phyloP scores from a whole-genome alignment of 2,888 invertebrate genomes.

The Cataglyphis cursor region DNA sequence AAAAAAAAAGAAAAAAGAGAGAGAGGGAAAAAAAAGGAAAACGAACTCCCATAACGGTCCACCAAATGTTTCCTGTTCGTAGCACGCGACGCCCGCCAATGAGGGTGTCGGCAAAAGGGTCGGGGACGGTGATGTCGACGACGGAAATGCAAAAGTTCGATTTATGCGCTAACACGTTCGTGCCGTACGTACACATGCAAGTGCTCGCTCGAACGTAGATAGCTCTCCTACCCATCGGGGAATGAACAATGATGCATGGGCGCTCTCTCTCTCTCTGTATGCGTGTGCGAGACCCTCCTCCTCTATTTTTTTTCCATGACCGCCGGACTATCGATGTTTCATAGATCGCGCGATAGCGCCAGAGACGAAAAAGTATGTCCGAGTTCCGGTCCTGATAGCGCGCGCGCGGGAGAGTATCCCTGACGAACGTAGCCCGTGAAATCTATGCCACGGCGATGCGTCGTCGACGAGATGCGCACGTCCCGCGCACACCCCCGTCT shows the following conservation, averaged over 20 bases:
- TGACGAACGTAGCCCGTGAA: conserved; percentile 35
- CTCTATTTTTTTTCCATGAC: conserved; percentile 60
- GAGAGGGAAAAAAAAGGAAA: conserved; percentile 34
- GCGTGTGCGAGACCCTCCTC: conserved; percentile 59
- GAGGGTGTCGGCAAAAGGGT: conserved; percentile 57
- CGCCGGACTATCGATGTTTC: conserved; percentile 76
- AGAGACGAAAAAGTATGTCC: conserved; percentile 70
- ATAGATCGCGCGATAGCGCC: conserved; percentile 78
- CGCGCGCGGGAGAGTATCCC: conserved; percentile 37
- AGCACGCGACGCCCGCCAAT: conserved; percentile 71
- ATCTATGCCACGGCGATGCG: conserved; percentile 65
- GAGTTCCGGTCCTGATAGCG: conserved; percentile 70
- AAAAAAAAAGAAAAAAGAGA: conserved; percentile 28
- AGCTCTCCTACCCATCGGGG: conserved; percentile 63
- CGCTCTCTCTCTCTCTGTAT: conserved; percentile 53
- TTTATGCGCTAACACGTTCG: conserved; percentile 82
- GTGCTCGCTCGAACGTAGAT: conserved; percentile 19
- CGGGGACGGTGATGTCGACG: conserved; percentile 73
- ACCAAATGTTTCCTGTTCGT: conserved; percentile 75
- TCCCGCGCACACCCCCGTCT: conserved; percentile 73
- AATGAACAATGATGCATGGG: conserved; percentile 79
- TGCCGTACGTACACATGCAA: conserved; percentile 20
- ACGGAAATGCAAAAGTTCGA: conserved; percentile 85
- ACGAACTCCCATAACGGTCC: conserved; percentile 59
- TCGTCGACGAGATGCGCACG: conserved; percentile 70